A percentile compares a stretch with the other conserved stretches of the same genome.
Evolutionary conservation across 2,797 vertebrate species (phyloP).

Genomic region (Remorina albescens): DNA sequence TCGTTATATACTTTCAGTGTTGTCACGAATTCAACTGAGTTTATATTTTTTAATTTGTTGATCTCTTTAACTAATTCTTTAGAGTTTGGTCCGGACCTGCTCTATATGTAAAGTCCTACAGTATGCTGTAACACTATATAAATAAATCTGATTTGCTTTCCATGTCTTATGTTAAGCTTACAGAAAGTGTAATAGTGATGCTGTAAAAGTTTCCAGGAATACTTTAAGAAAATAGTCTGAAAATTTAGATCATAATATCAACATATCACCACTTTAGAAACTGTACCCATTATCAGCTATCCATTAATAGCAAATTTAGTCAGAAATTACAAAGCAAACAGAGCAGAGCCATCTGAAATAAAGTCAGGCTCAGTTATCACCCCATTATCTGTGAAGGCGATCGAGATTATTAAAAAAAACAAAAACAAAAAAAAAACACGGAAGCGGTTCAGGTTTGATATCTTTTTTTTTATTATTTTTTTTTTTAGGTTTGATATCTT

Average conservation of each 20-base stretch:
- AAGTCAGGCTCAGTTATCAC: slow-evolving; percentile 20
- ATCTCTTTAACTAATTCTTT: no score
- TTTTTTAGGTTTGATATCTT: slow-evolving; percentile 51
- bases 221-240: not conserved
- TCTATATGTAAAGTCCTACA: no score
- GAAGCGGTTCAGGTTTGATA: no score
- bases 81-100: no score
- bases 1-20: not conserved
- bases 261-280: not conserved
- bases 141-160: no score
- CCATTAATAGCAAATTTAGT: not conserved
- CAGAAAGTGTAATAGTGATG: not conserved
- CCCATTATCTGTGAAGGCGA: slow-evolving; percentile 33
- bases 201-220: not conserved
- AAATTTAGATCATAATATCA: not conserved
- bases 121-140: no score
- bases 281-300: not conserved
- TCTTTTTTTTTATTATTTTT: no score
- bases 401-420: slow-evolving; percentile 53
- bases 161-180: not conserved
- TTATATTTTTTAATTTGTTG: no score
- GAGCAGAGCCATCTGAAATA: slow-evolving; percentile 5
- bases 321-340: not conserved
- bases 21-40: not conserved
- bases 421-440: no score